Percentiles rank a stretch among this genome's conserved stretches.
These are phyloP conservation scores for Plagodis dolabraria DNA, from an alignment of 2,888 invertebrate genomes.

Conservation along the genomic window DNA sequence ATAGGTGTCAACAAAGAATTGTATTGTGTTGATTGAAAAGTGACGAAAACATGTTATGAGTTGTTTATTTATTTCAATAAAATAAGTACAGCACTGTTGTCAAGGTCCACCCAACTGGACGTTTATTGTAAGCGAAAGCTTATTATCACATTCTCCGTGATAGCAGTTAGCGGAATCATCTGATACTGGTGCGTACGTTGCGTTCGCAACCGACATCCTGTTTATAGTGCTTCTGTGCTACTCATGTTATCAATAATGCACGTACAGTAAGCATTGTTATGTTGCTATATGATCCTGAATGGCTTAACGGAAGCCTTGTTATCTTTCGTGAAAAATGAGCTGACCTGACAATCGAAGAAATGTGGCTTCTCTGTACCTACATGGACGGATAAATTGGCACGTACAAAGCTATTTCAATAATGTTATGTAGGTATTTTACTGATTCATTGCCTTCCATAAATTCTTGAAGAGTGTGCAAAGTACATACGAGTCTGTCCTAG, in stretches of 20 bases:
- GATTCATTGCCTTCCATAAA: too few relatives aligned
- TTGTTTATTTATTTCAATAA: too few relatives aligned
- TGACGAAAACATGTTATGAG: too few relatives aligned
- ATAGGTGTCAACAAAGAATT: too few relatives aligned
- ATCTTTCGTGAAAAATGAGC: conserved; percentile 10
- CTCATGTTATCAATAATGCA: not conserved
- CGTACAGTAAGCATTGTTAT: conserved; percentile 9
- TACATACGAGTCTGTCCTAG: too few relatives aligned
- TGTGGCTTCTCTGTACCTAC: too few relatives aligned
- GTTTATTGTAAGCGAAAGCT: conserved; percentile 11
- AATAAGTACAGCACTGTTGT: too few relatives aligned
- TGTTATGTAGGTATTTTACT: too few relatives aligned
- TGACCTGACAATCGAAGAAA: conserved; percentile 4
- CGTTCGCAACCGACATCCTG: conserved; percentile 30
- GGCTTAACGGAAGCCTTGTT: conserved; percentile 3
- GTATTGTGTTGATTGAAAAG: too few relatives aligned
- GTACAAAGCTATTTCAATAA: too few relatives aligned
- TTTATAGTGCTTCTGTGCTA: conserved; percentile 24
- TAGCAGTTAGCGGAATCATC: conserved; percentile 26
- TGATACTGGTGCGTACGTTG: conserved; percentile 19
- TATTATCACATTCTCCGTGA: conserved; percentile 16
- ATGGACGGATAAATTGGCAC: too few relatives aligned
- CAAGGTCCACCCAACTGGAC: not conserved
- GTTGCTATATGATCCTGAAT: conserved; percentile 5
- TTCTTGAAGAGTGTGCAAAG: too few relatives aligned